These are phyloP conservation scores for Esox masquinongy DNA, from an alignment of 2,797 vertebrate genomes.

Conservation along the genomic window DNA sequence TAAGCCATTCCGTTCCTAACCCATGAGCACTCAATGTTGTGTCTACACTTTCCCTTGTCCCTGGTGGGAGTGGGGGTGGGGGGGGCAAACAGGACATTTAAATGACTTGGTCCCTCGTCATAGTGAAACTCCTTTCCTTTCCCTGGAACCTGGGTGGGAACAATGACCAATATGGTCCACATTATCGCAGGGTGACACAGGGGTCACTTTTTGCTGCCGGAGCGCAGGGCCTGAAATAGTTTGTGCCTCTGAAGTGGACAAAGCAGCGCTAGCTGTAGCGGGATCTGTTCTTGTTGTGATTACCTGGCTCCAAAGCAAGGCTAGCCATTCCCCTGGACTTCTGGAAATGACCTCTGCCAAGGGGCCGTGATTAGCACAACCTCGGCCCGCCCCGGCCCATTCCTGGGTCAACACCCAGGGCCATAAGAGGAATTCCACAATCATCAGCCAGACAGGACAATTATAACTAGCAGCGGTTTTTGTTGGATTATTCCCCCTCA, in stretches of 20 bases:
- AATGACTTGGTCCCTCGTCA: slow-evolving; percentile 37
- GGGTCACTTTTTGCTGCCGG: slow-evolving; percentile 64
- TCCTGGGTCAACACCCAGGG: slow-evolving; percentile 66
- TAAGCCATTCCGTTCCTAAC: slow-evolving; percentile 4
- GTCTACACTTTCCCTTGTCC: slow-evolving; percentile 17
- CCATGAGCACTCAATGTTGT: slow-evolving; percentile 19
- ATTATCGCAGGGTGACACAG: slow-evolving; percentile 49
- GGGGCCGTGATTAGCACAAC: slow-evolving; percentile 57
- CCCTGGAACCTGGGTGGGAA: slow-evolving; percentile 1
- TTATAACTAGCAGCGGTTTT: slow-evolving; percentile 18
- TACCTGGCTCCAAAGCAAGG: slow-evolving; percentile 70
- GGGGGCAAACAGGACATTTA: slow-evolving; percentile 11
- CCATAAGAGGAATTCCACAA: slow-evolving; percentile 66
- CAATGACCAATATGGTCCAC: slow-evolving; percentile 53
- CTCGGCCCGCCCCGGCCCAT: slow-evolving; percentile 36
- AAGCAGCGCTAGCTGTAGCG: slow-evolving; percentile 42
- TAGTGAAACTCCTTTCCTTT: not conserved
- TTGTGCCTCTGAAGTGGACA: slow-evolving; percentile 50
- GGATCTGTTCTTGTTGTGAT: slow-evolving; percentile 64
- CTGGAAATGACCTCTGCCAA: slow-evolving; percentile 67
- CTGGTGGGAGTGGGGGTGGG: not conserved
- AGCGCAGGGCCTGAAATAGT: slow-evolving; percentile 57
- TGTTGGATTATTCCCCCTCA: slow-evolving; percentile 22
- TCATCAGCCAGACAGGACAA: slow-evolving; percentile 52
- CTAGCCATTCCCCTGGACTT: slow-evolving; percentile 56